phyloP scores from a whole-genome alignment of 2,888 invertebrate genomes.

The Pinctada fucata region DNA sequence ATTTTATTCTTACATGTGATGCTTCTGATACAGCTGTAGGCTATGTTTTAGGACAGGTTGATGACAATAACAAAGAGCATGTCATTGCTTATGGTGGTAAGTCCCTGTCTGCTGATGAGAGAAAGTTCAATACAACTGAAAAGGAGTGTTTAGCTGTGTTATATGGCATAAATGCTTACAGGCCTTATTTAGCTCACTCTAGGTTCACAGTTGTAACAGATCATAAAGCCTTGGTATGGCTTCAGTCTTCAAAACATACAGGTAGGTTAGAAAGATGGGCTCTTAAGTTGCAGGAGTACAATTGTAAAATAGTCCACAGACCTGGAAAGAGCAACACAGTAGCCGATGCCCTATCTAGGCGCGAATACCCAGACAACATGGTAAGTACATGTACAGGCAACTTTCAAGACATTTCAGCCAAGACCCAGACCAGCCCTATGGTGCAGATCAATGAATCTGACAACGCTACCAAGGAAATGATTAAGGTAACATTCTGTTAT shows the following conservation, averaged over 20 bases:
- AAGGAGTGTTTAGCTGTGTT: too few species aligned
- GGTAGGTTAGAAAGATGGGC: too few species aligned
- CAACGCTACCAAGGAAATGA: neutral
- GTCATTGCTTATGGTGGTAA: conserved; percentile 41
- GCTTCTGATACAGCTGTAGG: conserved; percentile 39
- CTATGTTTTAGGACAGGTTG: conserved; percentile 44
- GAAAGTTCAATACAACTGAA: too few species aligned
- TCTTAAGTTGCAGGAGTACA: too few species aligned
- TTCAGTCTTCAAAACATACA: too few species aligned
- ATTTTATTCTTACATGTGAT: conserved; percentile 44
- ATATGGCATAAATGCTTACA: conserved; percentile 36
- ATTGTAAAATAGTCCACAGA: conserved; percentile 30
- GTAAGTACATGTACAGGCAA: too few species aligned
- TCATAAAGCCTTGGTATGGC: conserved; percentile 37
- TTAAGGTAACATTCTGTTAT: neutral
- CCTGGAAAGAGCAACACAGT: conserved; percentile 25
- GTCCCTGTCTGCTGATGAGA: conserved; percentile 26
- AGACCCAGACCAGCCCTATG: too few species aligned
- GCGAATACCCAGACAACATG: conserved; percentile 4
- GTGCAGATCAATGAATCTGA: neutral
- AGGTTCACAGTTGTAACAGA: conserved; percentile 41
- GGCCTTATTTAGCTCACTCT: conserved; percentile 32
- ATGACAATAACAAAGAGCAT: conserved; percentile 25
- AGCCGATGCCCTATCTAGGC: conserved; percentile 5
- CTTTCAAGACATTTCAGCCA: too few species aligned